A percentile compares a stretch with the other conserved stretches of the same genome.
These are phyloP conservation scores for Epinotia demarniana DNA, from an alignment of 2,888 invertebrate genomes.

Conservation along the genomic window DNA sequence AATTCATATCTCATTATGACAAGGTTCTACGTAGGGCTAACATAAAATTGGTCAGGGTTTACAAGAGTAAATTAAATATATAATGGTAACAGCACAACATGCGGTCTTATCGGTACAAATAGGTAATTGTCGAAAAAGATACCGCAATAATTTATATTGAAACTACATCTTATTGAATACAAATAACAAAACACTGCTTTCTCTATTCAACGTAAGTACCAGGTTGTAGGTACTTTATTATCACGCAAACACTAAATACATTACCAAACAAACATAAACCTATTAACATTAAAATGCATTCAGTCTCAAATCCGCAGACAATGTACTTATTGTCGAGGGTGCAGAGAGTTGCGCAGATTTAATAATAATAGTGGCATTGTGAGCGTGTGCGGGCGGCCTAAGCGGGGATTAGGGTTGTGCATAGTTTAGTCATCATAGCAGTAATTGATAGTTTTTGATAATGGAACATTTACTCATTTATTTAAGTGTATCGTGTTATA, in stretches of 20 bases:
- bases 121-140: too few species aligned
- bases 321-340: constrained; percentile 24
- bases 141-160: too few species aligned
- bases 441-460: background rate
- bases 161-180: too few species aligned
- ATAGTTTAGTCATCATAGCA: background rate
- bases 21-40: too few species aligned
- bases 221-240: background rate
- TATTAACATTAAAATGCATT: constrained; percentile 22
- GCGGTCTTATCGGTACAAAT: too few species aligned
- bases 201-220: background rate
- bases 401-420: constrained; percentile 10
- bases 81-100: too few species aligned
- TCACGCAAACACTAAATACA: background rate
- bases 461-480: background rate
- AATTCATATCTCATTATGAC: too few species aligned
- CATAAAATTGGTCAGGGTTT: too few species aligned
- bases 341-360: constrained; percentile 2
- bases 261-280: constrained; percentile 1
- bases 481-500: background rate
- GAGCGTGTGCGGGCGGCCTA: constrained; percentile 9
- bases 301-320: constrained; percentile 23
- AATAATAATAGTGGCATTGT: constrained; percentile 15
- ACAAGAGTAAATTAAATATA: too few species aligned
- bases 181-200: too few species aligned